Percentiles rank a stretch among this genome's conserved stretches.
phyloP scores from a whole-genome alignment of 2,888 invertebrate species.

The Lacanobia oleracea region DNA sequence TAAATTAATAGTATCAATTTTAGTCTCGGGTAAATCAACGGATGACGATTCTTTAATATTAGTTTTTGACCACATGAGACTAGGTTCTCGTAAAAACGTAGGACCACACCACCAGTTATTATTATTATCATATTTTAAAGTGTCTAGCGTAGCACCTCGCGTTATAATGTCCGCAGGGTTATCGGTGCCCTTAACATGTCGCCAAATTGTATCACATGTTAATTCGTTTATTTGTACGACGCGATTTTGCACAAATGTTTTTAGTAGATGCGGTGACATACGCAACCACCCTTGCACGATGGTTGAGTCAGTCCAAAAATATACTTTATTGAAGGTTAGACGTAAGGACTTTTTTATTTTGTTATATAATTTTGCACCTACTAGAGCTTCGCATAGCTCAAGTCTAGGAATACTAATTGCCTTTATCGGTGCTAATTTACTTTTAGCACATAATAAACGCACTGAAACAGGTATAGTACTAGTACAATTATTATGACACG shows the following conservation, averaged over 20 bases:
- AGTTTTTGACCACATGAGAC: background rate
- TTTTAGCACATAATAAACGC: no score
- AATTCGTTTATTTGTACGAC: conserved; percentile 14
- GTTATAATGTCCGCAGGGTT: conserved; percentile 15
- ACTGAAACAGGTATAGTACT: no score
- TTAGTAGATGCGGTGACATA: background rate
- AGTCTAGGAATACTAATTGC: no score
- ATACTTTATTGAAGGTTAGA: background rate
- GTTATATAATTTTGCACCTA: background rate
- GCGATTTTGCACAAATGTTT: background rate
- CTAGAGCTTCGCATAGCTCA: background rate
- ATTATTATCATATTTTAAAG: conserved; percentile 4
- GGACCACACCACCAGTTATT: conserved; percentile 30
- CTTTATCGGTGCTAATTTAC: no score
- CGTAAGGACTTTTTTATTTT: background rate
- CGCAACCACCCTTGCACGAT: background rate
- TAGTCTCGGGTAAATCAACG: conserved; percentile 20
- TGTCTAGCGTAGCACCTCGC: background rate
- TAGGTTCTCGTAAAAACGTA: conserved; percentile 14
- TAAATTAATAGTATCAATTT: conserved; percentile 6
- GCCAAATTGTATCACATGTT: background rate
- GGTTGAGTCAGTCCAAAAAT: background rate
- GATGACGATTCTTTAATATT: background rate
- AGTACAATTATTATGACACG: no score
- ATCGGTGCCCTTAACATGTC: background rate